Base-by-base conservation (phyloP, 2,888 invertebrate genomes). In the Limnephilus marmoratus region DNA sequence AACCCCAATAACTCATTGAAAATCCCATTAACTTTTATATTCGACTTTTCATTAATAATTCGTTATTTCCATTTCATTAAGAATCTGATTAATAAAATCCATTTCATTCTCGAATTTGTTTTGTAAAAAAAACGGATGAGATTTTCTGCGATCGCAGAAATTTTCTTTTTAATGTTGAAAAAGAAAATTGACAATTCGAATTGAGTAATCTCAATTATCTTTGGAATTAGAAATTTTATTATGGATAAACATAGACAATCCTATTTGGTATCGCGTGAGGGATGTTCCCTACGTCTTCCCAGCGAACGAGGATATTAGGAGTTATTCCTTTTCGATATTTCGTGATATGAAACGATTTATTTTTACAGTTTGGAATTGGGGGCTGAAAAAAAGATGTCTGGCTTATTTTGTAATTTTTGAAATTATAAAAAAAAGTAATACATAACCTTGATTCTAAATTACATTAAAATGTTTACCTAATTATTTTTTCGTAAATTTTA, bases 191-290 rank as follows among this genome's bases (percentile, higher is more conserved):
- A 41, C 88, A 81, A 89, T 89, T 89, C 80, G 88, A 41, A 89
- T 89, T 89, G 86, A 86, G 86, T 80, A 80, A 89, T 89, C 88
- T 89, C 88, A 89, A 89, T 89, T 89, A 89, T 89, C 31, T 89
- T 89, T 89, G 29, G 80, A 89, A 89, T 89, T 89, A 89, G 88
- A 89, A 89, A 89, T 89, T 89, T 89, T 89, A 89, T 89, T 89
- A 89, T n/a, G 88, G 88, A 80, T 89, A 89, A 89, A 80, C 80
- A 89, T 89, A 80, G 88, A 89, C 80, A 68, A 89, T 34, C 41
- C 68, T 68, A 68, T 68, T 68, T 68, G 24, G 3, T 34, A 87
- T 89, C 88, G 88, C 88, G 88, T 89, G 88, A 89, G 68, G 53
- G 31, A 87, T 31, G 49, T 49, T 37, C 49, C 68, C 29, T 34